Base-by-base conservation (phyloP, 2,113 vertebrate genomes). In the Nicator chloris region DNA sequence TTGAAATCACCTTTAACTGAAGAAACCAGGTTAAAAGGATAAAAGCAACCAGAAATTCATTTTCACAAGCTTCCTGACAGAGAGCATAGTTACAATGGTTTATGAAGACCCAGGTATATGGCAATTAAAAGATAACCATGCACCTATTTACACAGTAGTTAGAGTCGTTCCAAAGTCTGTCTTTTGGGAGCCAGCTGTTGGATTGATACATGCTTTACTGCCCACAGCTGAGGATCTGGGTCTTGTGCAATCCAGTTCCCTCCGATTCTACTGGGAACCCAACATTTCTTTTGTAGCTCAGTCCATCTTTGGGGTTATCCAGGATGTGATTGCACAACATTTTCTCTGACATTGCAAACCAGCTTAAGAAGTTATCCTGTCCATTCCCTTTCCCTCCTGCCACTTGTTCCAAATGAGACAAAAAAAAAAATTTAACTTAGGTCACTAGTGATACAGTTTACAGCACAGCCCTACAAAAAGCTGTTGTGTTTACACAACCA, bases 121-220 rank as follows among this genome's bases (percentile, higher is more conserved):
- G 75, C 63, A 92, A 94, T 40, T 73, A 73, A 95, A 89, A 95
- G 85, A 81, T 63, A 95, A 92, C 85, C 21, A 37, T 66, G 63
- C 88, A 86, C 28, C 54, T 94, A 86, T 95, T 93, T 95, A 94
- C 88, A 94, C 56, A 77, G 85, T 75, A 91, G 45, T 76, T 61
- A 94, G 12, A 86, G 59, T 23, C 92, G 82, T 97, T 96, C 85
- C 88, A 92, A 97, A 96, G 94, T 93, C 82, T 94, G 47, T 10
- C 24, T 96, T 83, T 80, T 73, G 90, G 76, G 60, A 96, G 85
- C 82, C 92, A 93, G 82, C 59, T 69, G 59, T 77, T 72, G 90
- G 63, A 90, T 1, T 86, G 79, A 83, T 69, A 84, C 68, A 77
- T 39, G 54, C 54, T 95, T 90, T 92, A 85, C 56, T 80, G 71